These are phyloP conservation scores for Acromyrmex charruanus DNA, from an alignment of 1,140 invertebrate species.

Conservation along the genomic window DNA sequence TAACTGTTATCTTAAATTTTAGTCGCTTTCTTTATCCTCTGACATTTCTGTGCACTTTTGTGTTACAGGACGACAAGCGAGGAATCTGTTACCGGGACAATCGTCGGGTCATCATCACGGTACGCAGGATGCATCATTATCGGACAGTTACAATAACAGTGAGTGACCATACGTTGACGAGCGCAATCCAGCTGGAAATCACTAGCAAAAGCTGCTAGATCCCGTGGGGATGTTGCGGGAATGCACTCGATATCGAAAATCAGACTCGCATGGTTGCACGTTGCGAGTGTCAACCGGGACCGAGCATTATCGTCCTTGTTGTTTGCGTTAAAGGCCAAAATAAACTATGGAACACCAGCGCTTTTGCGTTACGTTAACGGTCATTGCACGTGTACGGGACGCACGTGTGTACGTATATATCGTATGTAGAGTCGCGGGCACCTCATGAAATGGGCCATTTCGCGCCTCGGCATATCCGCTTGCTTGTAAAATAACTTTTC, in stretches of 20 bases:
- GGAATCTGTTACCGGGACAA: slow-evolving; percentile 78
- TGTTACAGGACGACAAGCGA: slow-evolving; percentile 79
- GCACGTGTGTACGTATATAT: slow-evolving; percentile 8
- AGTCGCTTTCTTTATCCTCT: background rate
- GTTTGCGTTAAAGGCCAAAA: slow-evolving; percentile 67
- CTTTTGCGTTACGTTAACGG: slow-evolving; percentile 72
- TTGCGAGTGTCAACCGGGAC: slow-evolving; percentile 51
- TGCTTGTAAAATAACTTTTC: slow-evolving; percentile 66
- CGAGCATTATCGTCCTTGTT: slow-evolving; percentile 63
- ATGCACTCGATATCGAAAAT: slow-evolving; percentile 63
- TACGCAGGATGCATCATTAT: slow-evolving; percentile 68
- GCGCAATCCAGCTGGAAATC: slow-evolving; percentile 66
- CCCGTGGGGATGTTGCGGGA: slow-evolving; percentile 65
- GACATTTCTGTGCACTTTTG: slow-evolving; percentile 16
- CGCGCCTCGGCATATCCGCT: slow-evolving; percentile 40
- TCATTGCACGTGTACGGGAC: background rate
- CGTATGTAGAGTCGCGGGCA: background rate
- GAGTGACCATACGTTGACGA: slow-evolving; percentile 60
- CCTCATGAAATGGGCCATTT: slow-evolving; percentile 72
- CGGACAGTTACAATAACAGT: slow-evolving; percentile 75
- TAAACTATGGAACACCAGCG: slow-evolving; percentile 59
- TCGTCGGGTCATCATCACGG: slow-evolving; percentile 78
- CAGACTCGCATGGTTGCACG: slow-evolving; percentile 34
- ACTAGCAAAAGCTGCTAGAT: slow-evolving; percentile 48
- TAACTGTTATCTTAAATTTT: background rate